A percentile compares a stretch with the other conserved stretches of the same genome.
These are phyloP conservation scores for Bucorvus abyssinicus DNA, from an alignment of 2,797 vertebrate species.

Conservation along the genomic window DNA sequence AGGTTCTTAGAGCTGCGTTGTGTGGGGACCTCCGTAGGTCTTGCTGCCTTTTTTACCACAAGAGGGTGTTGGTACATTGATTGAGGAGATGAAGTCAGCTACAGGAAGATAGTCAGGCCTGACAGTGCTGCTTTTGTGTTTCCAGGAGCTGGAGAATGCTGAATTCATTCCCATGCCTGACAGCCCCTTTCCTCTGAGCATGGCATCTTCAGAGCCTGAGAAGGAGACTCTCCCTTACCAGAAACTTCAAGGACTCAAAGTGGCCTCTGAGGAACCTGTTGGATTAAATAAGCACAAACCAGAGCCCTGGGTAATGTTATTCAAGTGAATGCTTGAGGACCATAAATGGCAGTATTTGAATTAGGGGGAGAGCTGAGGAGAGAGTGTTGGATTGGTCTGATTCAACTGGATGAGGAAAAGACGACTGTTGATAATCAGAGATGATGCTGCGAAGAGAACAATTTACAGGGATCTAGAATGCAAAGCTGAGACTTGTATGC, in stretches of 20 bases:
- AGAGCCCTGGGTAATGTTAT: constrained; percentile 71
- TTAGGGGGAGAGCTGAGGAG: neutral
- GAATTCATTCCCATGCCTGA: constrained; percentile 96
- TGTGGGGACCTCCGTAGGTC: neutral
- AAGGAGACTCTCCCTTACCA: constrained; percentile 89
- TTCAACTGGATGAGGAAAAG: neutral
- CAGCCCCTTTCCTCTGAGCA: constrained; percentile 76
- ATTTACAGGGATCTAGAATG: neutral
- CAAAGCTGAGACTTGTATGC: neutral
- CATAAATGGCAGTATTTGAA: neutral
- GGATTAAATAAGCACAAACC: constrained; percentile 58
- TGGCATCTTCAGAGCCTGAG: constrained; percentile 78
- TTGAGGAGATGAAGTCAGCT: neutral
- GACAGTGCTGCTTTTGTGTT: constrained; percentile 30
- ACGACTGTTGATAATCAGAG: neutral
- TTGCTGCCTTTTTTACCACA: neutral
- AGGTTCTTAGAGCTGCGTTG: neutral
- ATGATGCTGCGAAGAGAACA: neutral
- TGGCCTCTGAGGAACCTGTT: constrained; percentile 73
- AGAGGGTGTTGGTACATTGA: constrained; percentile 57
- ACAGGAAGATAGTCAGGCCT: neutral
- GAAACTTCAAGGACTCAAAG: constrained; percentile 88
- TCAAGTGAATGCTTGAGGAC: neutral
- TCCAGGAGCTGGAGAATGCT: constrained; percentile 92
- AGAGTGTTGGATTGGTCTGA: neutral